Percentiles rank a stretch among this genome's conserved stretches.
Evolutionary conservation across 1,140 invertebrate genomes (phyloP).

Genomic region (Potamilus streckersoni): DNA sequence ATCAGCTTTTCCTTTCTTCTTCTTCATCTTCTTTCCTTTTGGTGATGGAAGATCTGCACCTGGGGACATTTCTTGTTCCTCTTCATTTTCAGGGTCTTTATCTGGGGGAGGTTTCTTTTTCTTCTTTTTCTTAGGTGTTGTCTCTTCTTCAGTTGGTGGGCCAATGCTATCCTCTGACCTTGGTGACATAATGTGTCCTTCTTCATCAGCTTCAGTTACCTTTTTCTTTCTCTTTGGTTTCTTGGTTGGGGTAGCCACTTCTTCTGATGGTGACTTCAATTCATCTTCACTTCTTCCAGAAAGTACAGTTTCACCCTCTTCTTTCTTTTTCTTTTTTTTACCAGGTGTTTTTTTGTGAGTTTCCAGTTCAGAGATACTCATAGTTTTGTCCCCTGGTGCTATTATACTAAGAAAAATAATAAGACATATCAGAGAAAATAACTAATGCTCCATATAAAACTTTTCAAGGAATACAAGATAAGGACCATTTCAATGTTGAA

Average conservation of each 20-base stretch:
- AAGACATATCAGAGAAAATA: neutral
- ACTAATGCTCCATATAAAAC: neutral
- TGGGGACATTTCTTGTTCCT: constrained; percentile 30
- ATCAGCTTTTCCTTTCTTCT: constrained; percentile 35
- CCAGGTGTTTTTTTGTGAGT: constrained; percentile 20
- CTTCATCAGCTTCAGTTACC: constrained; percentile 9
- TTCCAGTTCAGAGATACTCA: constrained; percentile 30
- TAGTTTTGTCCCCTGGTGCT: constrained; percentile 27
- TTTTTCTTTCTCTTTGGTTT: constrained; percentile 21
- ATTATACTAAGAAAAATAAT: neutral
- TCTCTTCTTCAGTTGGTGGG: constrained; percentile 3
- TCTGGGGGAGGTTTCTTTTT: constrained; percentile 17
- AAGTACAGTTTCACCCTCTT: constrained; percentile 13
- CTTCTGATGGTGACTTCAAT: neutral
- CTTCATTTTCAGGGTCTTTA: constrained; percentile 23
- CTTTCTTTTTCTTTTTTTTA: constrained; percentile 39
- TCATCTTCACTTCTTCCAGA: constrained; percentile 27
- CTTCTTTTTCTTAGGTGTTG: constrained; percentile 16
- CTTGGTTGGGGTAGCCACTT: constrained; percentile 20
- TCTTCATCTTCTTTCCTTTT: constrained; percentile 43
- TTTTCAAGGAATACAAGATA: neutral
- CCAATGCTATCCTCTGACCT: neutral
- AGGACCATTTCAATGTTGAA: too few species aligned
- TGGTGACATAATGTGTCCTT: neutral
- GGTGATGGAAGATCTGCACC: constrained; percentile 30